Evolutionary conservation across 2,113 vertebrate genomes (phyloP).

Genomic region (Pelobates fuscus): DNA sequence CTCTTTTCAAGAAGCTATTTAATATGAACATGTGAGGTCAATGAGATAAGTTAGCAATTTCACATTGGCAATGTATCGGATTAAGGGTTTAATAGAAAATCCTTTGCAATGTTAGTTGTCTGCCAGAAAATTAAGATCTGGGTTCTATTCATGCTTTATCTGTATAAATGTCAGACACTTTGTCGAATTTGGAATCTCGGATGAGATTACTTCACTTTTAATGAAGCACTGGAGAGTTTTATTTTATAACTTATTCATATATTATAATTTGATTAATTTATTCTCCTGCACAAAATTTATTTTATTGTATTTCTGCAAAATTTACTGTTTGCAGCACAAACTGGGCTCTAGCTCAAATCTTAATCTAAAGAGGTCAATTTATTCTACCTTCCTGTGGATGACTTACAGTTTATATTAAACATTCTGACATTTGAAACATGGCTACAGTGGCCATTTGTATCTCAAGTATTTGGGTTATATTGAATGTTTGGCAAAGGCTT

Average conservation of each 20-base stretch:
- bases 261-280: conserved; percentile 5
- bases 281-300: conserved; percentile 1
- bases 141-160: too few relatives aligned
- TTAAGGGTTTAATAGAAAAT: neutral
- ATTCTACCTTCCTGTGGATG: neutral
- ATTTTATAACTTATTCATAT: neutral
- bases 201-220: too few relatives aligned
- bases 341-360: neutral
- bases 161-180: too few relatives aligned
- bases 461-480: too few relatives aligned
- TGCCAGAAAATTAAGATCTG: too few relatives aligned
- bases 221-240: neutral
- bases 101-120: too few relatives aligned
- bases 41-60: neutral
- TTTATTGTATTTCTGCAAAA: neutral
- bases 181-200: too few relatives aligned
- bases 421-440: too few relatives aligned
- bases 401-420: too few relatives aligned
- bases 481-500: too few relatives aligned
- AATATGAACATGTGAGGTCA: neutral
- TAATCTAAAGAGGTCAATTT: conserved; percentile 17
- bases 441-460: too few relatives aligned
- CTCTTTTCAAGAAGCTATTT: too few relatives aligned
- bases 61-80: neutral
- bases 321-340: conserved; percentile 4